Evolutionary conservation across 2,113 vertebrate species (phyloP), one percentile per base, ranked within the genome.

Genomic region (Euleptes europaea): DNA sequence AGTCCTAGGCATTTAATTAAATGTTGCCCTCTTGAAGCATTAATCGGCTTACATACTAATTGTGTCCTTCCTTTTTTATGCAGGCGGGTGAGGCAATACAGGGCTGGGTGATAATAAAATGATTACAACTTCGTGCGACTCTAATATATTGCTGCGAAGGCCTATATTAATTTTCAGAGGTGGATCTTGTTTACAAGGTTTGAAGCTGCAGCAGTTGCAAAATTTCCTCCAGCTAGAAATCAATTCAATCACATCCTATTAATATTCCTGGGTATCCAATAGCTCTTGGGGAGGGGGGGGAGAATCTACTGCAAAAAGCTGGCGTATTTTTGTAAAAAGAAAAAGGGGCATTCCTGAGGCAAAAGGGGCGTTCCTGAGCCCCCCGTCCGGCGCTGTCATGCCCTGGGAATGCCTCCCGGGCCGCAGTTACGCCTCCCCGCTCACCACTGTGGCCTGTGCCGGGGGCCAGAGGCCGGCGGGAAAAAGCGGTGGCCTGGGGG

Each of bases 1-100:
- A 67, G 3, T 74, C 33, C 78, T 21, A 77, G 21, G 5, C 3
- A 83, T 78, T 88, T 84, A 84, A 88, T 84, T 54, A 51, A 74
- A 80, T 57, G 77, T 83, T 83, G 0, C 33, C 83, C 38, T 71
- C 81, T 84, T 85, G 54, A 23, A 49, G 28, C 28, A 87, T 69
- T 90, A 85, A 21, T 91, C 10, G 44, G 60, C 21, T 88, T 89
- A 81, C 2, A 40, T 73, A 79, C 3, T 83, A 35, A 75, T 74
- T 21, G 84, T 0, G 0, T 12, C 21, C 70, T 73, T 66, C 57
- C 51, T 47, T 23, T 65, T 74, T 38, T 23, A 76, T 69, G 47
- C 60, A 81, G n/a, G 60, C 31, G 21, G 66, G 63, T 40, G 77
- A 79, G 51, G 38, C 28, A 71, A 44, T 13, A 33, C 51, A 79